Evolutionary conservation across 2,113 vertebrate species (phyloP).

Genomic region (Vombatus ursinus): DNA sequence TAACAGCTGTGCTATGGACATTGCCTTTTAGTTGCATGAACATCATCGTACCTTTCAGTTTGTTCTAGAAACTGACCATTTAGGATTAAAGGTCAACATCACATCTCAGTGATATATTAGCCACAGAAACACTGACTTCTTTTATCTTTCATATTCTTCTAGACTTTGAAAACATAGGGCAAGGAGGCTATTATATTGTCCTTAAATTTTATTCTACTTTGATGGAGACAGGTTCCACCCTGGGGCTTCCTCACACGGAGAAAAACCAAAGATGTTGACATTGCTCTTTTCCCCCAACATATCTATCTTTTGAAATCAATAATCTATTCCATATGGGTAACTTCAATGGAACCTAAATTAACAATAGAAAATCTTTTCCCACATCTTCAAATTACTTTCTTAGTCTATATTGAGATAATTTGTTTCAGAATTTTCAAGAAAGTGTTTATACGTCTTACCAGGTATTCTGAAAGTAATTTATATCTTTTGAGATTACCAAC

Average conservation of each 20-base stretch:
- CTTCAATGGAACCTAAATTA: neutral
- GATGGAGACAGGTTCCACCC: neutral
- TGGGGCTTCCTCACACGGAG: neutral
- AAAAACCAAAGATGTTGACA: too few species aligned
- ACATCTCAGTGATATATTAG: neutral
- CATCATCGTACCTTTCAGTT: neutral
- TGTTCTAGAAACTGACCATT: neutral
- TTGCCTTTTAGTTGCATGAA: neutral
- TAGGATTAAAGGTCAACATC: neutral
- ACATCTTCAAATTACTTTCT: neutral
- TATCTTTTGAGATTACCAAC: neutral
- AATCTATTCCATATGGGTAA: neutral
- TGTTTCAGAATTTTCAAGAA: neutral
- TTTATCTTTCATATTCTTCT: neutral
- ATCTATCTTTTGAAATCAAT: neutral
- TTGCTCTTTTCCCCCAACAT: neutral
- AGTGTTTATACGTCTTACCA: neutral
- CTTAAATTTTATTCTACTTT: neutral
- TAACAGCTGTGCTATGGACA: neutral
- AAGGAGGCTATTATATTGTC: neutral
- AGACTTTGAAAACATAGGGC: neutral
- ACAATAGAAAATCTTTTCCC: neutral
- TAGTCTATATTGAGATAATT: neutral
- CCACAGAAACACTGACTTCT: neutral
- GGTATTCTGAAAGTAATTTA: neutral